A percentile compares a stretch with the other conserved stretches of the same genome.
phyloP scores from a whole-genome alignment of 2,113 vertebrate genomes.

The Sorex araneus region DNA sequence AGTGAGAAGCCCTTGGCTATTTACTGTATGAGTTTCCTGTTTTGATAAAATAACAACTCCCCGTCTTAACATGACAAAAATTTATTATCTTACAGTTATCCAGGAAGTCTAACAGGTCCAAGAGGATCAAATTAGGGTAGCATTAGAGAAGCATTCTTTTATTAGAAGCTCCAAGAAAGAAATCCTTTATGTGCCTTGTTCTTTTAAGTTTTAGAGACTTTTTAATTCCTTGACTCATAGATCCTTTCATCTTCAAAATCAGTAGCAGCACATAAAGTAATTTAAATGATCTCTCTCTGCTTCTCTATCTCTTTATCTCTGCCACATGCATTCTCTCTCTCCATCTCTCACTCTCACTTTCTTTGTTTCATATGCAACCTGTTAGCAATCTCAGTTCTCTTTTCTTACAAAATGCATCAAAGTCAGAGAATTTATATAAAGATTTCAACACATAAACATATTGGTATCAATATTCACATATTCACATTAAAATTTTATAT shows the following conservation, averaged over 20 bases:
- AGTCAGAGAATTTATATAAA: not conserved
- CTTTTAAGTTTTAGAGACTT: not conserved
- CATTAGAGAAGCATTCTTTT: not conserved
- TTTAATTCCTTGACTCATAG: not conserved
- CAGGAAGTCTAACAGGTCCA: not conserved
- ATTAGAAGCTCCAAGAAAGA: not conserved
- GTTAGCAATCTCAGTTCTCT: not conserved
- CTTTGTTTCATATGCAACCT: not conserved
- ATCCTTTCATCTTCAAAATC: not conserved
- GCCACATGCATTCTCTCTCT: not conserved
- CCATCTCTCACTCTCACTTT: accelerated
- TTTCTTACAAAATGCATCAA: not conserved
- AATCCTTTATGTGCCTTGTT: not conserved
- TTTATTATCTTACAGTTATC: not conserved
- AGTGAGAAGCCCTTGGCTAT: not conserved
- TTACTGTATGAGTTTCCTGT: not conserved
- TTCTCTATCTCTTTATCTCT: not conserved
- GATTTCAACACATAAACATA: not conserved
- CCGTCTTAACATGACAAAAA: not conserved
- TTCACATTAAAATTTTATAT: not conserved
- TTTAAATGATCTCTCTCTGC: not conserved
- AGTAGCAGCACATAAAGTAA: not conserved
- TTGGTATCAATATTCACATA: not conserved
- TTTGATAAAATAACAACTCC: not conserved
- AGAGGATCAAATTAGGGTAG: not conserved